Evolutionary conservation across 2,888 invertebrate genomes (phyloP).

Genomic region (Busseola fusca): DNA sequence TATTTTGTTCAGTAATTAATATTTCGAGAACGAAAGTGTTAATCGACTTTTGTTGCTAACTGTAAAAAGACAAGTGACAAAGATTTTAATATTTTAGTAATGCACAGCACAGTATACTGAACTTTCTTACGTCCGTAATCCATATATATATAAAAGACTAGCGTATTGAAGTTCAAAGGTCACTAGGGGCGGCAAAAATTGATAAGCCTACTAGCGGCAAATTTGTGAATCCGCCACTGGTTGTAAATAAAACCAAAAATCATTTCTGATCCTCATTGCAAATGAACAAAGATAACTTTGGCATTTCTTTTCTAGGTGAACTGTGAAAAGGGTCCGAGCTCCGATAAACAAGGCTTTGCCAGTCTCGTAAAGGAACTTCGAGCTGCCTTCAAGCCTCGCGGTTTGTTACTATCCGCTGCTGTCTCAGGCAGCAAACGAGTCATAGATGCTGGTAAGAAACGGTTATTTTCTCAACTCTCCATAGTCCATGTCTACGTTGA

Average conservation of each 20-base stretch:
- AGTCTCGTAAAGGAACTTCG: slow-evolving; percentile 93
- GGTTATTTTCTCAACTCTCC: background rate
- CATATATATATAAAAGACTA: too few species aligned
- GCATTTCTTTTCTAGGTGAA: slow-evolving; percentile 89
- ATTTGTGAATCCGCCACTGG: too few species aligned
- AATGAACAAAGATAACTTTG: background rate
- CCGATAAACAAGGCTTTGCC: slow-evolving; percentile 94
- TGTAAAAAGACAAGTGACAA: too few species aligned
- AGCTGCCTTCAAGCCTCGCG: slow-evolving; percentile 91
- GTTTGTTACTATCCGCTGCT: slow-evolving; percentile 93
- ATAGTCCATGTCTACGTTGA: background rate
- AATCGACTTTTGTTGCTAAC: too few species aligned
- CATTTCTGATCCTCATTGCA: slow-evolving; percentile 7
- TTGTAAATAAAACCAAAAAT: background rate
- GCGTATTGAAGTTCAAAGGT: too few species aligned
- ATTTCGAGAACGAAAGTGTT: too few species aligned
- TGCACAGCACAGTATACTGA: too few species aligned
- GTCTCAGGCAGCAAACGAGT: slow-evolving; percentile 96
- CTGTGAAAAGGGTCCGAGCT: slow-evolving; percentile 94
- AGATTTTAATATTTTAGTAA: too few species aligned
- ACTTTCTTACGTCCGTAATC: too few species aligned
- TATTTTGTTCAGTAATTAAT: too few species aligned
- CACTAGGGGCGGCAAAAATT: too few species aligned
- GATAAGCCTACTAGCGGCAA: too few species aligned
- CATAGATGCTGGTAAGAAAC: slow-evolving; percentile 91